Conservation (phyloP, 53 echinoderm and acorn worm genomes). For the Luidia sarsii region DNA sequence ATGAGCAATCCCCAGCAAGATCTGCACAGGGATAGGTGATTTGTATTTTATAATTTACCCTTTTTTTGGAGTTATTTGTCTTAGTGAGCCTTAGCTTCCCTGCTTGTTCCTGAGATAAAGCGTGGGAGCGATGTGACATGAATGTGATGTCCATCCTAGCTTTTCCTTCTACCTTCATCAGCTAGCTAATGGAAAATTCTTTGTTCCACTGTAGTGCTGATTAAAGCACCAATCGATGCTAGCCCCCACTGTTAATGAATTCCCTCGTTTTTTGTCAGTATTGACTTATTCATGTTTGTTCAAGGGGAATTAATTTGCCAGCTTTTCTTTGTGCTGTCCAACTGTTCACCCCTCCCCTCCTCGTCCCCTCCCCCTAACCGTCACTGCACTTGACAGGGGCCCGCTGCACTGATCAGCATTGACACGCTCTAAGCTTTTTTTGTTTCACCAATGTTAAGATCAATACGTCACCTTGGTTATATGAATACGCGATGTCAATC, state of each 20-base stretch:
- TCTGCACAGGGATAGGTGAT: neutral
- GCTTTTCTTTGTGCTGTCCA: conserved; percentile 26
- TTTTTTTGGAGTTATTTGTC: no score
- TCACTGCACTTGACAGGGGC: conserved; percentile 45
- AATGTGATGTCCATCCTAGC: neutral
- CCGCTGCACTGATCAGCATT: conserved; percentile 42
- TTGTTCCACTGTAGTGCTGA: conserved; percentile 45
- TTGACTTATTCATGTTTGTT: conserved; percentile 57
- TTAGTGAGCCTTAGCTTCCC: neutral
- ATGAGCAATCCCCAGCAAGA: neutral
- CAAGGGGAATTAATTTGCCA: conserved; percentile 55
- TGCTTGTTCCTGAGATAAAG: neutral
- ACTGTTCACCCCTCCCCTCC: no score
- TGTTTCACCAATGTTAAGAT: conserved; percentile 45
- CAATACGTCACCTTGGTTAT: conserved; percentile 31
- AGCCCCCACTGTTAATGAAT: conserved; percentile 50
- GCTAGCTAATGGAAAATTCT: conserved; percentile 30
- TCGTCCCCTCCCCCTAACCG: conserved; percentile 9
- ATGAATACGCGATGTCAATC: conserved; percentile 46
- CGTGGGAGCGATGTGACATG: neutral
- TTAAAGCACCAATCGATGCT: conserved; percentile 42
- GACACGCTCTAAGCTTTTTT: conserved; percentile 55
- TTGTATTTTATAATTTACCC: no score
- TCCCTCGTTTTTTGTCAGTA: conserved; percentile 42
- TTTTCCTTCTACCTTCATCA: neutral